Evolutionary conservation across 2,888 invertebrate species (phyloP).

Genomic region (Drosophila lacicola): DNA sequence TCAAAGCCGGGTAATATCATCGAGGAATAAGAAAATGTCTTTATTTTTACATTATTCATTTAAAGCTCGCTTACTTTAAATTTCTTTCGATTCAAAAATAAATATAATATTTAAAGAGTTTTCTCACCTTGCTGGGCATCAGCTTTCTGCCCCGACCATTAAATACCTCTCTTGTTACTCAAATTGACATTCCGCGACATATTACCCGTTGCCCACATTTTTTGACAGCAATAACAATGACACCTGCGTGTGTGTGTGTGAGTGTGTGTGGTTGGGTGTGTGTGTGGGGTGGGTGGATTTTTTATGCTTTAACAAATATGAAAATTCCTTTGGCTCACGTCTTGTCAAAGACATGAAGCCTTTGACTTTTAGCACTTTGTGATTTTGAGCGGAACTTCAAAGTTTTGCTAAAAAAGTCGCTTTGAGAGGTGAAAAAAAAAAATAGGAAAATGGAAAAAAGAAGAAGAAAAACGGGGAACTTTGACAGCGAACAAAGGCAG

Average conservation of each 20-base stretch:
- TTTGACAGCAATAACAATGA: background rate
- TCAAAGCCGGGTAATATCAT: too few relatives aligned
- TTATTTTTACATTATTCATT: too few relatives aligned
- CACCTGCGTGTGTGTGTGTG: background rate
- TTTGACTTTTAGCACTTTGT: slow-evolving; percentile 53
- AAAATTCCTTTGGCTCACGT: slow-evolving; percentile 34
- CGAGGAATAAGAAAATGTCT: too few relatives aligned
- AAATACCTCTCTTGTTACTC: background rate
- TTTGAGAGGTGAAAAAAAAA: slow-evolving; percentile 37
- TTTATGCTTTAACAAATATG: slow-evolving; percentile 27
- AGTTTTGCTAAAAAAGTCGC: slow-evolving; percentile 50
- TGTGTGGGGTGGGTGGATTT: background rate
- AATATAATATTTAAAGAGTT: too few relatives aligned
- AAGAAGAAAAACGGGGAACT: slow-evolving; percentile 23
- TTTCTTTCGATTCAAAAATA: too few relatives aligned
- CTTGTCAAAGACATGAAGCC: slow-evolving; percentile 49
- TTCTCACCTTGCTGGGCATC: too few relatives aligned
- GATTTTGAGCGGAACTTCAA: slow-evolving; percentile 59
- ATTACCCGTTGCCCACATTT: slow-evolving; percentile 7
- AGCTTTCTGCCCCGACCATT: too few relatives aligned
- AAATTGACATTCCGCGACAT: slow-evolving; percentile 27
- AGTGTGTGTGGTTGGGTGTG: background rate
- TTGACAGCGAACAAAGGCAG: slow-evolving; percentile 43
- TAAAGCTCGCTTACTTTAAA: too few relatives aligned
- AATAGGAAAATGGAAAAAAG: background rate